Base-by-base conservation (phyloP, 2,113 vertebrate species). In the Atlantisia rogersi region DNA sequence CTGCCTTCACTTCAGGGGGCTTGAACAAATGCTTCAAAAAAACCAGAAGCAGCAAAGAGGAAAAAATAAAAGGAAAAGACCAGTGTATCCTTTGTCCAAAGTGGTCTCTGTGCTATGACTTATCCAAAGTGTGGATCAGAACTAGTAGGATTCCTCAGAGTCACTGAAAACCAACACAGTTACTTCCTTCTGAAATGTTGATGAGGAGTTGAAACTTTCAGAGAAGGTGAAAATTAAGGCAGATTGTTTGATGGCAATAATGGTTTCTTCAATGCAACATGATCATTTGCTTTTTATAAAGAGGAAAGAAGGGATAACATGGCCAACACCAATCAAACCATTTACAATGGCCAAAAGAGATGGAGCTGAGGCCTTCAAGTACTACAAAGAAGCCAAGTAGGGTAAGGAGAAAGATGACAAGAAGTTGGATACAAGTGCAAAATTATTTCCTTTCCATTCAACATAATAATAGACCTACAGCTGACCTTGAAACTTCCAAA, bases 401-500 rank as follows among this genome's bases (percentile, higher is more conserved):
- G 94, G 77, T 97, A 95, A 96, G 96, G 95, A 97, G 95, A 97
- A 95, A 97, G 96, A 97, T 97, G 92, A 95, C 94, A 97, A 95
- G 94, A 83, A 93, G 86, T 96, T 97, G 87, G 94, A 95, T 96
- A 92, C 92, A 95, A 96, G 95, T 94, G 78, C 84, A 94, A 97
- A 97, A 97, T 96, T 96, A 97, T 97, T 97, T 95, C 94, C 91
- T 97, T 96, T 96, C 95, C 95, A 96, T 97, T 97, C 96, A 96
- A 91, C 84, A 96, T 97, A 97, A 97, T 96, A 97, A 97, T 97
- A 97, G 95, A 97, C 96, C 93, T 94, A 97, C 91, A 96, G 94
- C 97, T 97, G 95, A 96, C 96, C 97, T 97, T 97, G 90, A 97
- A 96, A 97, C 94, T 97, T 97, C 95, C 95, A 97, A 97, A 97